Evolutionary conservation across 2,113 vertebrate genomes (phyloP).

Genomic region (Cynopterus brachyotis): DNA sequence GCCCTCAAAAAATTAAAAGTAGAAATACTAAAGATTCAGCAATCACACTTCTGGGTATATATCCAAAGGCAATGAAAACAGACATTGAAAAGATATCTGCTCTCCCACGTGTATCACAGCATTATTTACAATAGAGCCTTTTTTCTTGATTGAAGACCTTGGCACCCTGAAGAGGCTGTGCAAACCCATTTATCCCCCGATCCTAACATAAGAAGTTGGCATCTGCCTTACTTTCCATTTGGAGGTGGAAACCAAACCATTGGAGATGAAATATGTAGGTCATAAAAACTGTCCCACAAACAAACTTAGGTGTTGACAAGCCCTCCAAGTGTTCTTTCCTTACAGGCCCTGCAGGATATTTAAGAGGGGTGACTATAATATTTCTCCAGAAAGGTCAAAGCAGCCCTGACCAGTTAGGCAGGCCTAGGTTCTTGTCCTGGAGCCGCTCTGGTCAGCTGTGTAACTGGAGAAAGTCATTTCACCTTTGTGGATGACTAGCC

Average conservation of each 20-base stretch:
- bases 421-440: neutral
- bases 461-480: neutral
- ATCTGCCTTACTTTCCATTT: neutral
- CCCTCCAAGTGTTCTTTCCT: neutral
- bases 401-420: neutral
- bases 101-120: neutral
- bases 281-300: neutral
- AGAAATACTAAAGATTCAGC: neutral
- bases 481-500: neutral
- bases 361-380: neutral
- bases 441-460: neutral
- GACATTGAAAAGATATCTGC: neutral
- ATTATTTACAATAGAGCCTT: neutral
- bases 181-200: neutral
- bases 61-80: neutral
- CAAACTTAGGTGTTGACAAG: neutral
- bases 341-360: neutral
- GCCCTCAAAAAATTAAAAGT: neutral
- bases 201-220: neutral
- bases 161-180: neutral
- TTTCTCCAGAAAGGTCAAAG: neutral
- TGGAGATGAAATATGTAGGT: neutral
- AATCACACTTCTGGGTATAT: neutral
- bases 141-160: neutral
- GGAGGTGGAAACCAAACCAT: neutral